A percentile compares a stretch with the other conserved stretches of the same genome.
Conservation (phyloP, 2,888 invertebrate genomes). For the Apodemia zela region DNA sequence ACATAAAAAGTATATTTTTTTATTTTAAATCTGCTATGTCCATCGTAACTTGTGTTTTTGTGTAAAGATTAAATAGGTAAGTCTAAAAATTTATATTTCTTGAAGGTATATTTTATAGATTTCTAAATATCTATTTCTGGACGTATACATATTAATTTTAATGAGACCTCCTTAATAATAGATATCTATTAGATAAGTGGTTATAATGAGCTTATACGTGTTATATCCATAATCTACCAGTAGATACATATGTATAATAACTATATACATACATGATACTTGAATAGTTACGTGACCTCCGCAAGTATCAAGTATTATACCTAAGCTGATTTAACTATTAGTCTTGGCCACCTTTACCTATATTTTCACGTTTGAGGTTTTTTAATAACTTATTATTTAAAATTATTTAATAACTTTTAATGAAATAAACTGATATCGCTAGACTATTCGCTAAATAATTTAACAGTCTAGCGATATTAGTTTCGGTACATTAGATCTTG, state of each 20-base stretch:
- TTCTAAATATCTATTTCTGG: not conserved
- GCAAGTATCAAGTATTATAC: not conserved
- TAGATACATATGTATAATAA: not conserved
- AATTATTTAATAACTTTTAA: no score
- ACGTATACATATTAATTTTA: not conserved
- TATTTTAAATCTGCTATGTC: conserved; percentile 18
- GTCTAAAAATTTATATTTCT: not conserved
- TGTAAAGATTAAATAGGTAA: conserved; percentile 14
- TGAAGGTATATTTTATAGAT: not conserved
- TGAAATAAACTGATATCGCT: no score
- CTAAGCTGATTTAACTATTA: not conserved
- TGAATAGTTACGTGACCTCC: conserved; percentile 4
- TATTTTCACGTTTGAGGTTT: not conserved
- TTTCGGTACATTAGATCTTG: no score
- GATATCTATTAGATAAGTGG: not conserved
- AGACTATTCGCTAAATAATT: no score
- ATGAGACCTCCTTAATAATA: not conserved
- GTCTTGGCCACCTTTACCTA: not conserved
- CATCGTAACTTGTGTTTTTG: conserved; percentile 18
- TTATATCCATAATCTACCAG: not conserved
- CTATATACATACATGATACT: not conserved
- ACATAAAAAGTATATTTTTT: conserved; percentile 46
- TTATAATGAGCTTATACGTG: not conserved
- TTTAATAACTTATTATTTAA: no score
- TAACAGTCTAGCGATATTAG: not conserved